phyloP scores from a whole-genome alignment of 2,113 vertebrate genomes.

The Pedetes capensis region DNA sequence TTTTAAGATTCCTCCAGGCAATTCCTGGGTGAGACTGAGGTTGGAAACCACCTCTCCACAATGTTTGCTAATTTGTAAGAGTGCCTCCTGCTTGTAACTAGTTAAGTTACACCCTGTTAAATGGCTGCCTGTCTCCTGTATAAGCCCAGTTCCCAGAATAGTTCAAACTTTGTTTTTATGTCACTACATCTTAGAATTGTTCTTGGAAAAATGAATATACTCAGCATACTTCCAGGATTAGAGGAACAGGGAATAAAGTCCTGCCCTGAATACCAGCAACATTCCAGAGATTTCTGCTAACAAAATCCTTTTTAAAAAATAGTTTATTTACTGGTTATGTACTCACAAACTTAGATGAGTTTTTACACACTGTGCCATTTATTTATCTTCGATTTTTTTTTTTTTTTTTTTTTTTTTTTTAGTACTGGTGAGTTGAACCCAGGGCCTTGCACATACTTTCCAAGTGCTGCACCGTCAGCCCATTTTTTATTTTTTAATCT shows the following conservation, averaged over 20 bases:
- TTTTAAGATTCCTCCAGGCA: background rate
- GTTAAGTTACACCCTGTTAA: background rate
- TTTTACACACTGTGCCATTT: background rate
- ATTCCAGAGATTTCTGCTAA: background rate
- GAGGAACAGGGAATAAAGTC: background rate
- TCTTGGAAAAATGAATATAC: background rate
- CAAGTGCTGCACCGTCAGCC: too few species aligned
- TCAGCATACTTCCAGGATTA: background rate
- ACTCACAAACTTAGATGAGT: background rate
- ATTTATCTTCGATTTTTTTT: too few species aligned
- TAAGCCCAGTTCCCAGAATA: background rate
- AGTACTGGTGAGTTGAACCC: too few species aligned
- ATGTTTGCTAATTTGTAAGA: background rate
- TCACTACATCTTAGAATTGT: background rate
- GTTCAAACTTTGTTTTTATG: background rate
- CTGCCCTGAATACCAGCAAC: background rate
- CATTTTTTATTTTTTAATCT: background rate
- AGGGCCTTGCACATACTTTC: too few species aligned
- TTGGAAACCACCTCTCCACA: background rate
- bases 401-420: background rate
- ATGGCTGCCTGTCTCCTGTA: background rate
- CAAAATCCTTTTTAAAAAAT: background rate
- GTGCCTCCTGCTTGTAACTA: background rate
- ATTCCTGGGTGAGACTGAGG: background rate
- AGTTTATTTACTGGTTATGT: background rate